Evolutionary conservation across 2,888 invertebrate species (phyloP), one percentile per base, ranked within the genome.

Genomic region (Lasioglossum calceatum): DNA sequence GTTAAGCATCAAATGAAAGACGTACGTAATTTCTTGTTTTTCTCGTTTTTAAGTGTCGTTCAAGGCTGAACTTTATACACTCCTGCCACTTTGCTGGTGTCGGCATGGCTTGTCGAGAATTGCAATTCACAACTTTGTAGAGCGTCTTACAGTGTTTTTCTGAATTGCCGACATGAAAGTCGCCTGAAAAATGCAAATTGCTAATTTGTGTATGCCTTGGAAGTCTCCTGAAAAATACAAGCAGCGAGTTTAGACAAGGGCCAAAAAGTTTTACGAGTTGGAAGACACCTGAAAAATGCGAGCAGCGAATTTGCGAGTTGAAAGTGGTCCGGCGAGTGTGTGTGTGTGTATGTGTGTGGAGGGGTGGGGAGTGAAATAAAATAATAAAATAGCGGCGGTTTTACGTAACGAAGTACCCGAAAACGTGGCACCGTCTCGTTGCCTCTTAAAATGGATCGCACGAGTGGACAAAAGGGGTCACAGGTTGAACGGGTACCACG

Each of bases 401-500:
- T 83, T 54, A 58, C 76, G 73, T 44, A 81, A 85, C 73, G 23
- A 77, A 44, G 74, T 42, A 32, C 7, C 42, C 47, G 58, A 86
- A 86, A 81, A 71, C 74, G 70, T 77, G 70, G 44, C 70, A 85
- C 23, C 16, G 72, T 79, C 36, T 58, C 27, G 77, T 58, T 76
- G 64, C n/a, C 54, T 44, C 58, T 84, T 76, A 77, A 78, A 87
- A 81, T 81, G 87, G 72, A 78, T 81, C 78, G 86, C 81, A 81
- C 58, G 70, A 85, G 50, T 64, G 87, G 77, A 88, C 82, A 85
- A 87, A 85, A 80, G 71, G 82, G 87, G 85, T 88, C 87, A 88
- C 82, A 82, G 87, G 87, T 87, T 88, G 87, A 88, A 87, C 84
- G 85, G 87, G 84, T 82, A 87, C 79, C 87, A 79, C 84, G 81